Evolutionary conservation across 1,140 invertebrate species (phyloP).

Genomic region (Gonioctena quinquepunctata): DNA sequence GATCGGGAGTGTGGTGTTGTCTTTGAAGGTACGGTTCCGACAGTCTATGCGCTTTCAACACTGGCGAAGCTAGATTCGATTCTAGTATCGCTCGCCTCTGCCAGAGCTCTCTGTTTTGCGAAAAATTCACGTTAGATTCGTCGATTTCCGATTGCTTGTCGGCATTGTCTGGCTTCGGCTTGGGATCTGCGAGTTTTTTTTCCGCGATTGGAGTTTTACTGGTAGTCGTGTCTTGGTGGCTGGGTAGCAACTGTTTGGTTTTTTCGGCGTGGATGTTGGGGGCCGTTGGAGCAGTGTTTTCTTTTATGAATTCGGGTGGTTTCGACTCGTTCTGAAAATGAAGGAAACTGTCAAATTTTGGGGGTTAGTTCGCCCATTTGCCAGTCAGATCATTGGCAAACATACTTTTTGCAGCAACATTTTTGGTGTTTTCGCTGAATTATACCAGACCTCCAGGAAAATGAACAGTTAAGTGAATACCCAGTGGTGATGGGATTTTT

Average conservation of each 20-base stretch:
- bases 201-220: neutral
- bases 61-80: slow-evolving; percentile 44
- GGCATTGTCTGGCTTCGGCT: neutral
- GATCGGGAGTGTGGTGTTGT: slow-evolving; percentile 78
- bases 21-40: slow-evolving; percentile 58
- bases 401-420: no score
- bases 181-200: neutral
- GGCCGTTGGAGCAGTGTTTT: neutral
- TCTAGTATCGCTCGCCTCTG: slow-evolving; percentile 64
- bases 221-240: neutral
- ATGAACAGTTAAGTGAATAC: no score
- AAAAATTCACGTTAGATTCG: slow-evolving; percentile 49
- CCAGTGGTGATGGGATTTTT: no score
- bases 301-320: neutral
- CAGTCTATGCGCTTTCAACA: slow-evolving; percentile 56
- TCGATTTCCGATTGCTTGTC: slow-evolving; percentile 37
- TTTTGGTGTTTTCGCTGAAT: no score
- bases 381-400: no score
- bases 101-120: slow-evolving; percentile 65
- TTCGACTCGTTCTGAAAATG: neutral
- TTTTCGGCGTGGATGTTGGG: neutral
- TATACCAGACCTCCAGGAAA: no score
- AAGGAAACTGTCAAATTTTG: no score
- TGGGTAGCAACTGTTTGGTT: neutral
- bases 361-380: no score